A percentile compares a stretch with the other conserved stretches of the same genome.
Conservation (phyloP, 2,888 invertebrate species). For the Bedellia somnulentella region DNA sequence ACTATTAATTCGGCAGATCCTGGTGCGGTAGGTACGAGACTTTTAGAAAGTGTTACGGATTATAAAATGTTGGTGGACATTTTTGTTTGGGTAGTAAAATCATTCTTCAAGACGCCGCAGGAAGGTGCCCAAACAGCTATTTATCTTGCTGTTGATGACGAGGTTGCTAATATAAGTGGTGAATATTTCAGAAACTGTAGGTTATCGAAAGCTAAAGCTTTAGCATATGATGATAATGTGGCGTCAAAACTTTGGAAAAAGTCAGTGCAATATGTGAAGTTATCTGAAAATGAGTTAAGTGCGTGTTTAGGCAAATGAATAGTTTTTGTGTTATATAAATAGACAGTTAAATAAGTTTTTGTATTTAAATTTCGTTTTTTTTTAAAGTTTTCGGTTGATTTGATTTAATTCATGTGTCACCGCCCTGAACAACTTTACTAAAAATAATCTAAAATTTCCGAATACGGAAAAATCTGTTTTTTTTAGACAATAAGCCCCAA, state of each 20-base stretch:
- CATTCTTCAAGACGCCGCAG: constrained; percentile 71
- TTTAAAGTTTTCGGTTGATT: no score
- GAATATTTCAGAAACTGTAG: constrained; percentile 79
- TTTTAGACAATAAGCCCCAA: no score
- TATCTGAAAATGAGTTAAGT: constrained; percentile 7
- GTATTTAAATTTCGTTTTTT: no score
- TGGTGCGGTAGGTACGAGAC: constrained; percentile 78
- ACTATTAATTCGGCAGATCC: constrained; percentile 83
- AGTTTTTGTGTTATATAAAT: no score
- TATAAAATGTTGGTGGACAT: constrained; percentile 55
- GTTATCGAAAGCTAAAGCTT: constrained; percentile 58
- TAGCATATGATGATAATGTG: constrained; percentile 63
- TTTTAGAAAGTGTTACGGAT: constrained; percentile 59
- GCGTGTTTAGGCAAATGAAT: no score
- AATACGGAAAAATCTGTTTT: no score
- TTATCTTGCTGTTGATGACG: constrained; percentile 72
- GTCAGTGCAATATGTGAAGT: constrained; percentile 40
- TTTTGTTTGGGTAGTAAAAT: constrained; percentile 61
- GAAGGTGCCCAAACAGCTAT: constrained; percentile 83
- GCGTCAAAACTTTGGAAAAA: constrained; percentile 81
- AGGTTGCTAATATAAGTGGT: constrained; percentile 67
- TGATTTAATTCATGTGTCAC: no score
- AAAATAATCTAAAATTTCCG: no score
- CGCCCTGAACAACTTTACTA: no score
- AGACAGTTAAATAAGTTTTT: no score